Conservation (phyloP, 2,113 vertebrate genomes). For the Columba janthina region DNA sequence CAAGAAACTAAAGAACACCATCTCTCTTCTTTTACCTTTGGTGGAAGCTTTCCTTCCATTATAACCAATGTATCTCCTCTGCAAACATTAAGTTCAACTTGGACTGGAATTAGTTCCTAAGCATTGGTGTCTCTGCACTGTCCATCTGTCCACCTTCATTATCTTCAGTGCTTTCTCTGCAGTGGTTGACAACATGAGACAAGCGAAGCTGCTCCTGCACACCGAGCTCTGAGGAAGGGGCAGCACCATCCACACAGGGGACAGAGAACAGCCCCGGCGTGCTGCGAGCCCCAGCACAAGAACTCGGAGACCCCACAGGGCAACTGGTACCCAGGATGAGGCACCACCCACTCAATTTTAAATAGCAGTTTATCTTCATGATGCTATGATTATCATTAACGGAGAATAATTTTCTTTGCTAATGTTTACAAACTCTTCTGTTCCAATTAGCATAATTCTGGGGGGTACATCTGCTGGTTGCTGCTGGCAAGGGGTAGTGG, state of each 20-base stretch:
- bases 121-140: no score
- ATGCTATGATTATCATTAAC: background rate
- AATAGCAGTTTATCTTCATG: background rate
- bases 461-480: background rate
- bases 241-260: rapidly evolving
- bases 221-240: no score
- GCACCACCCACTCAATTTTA: background rate
- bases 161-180: background rate
- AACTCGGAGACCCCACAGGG: rapidly evolving
- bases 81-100: constrained; percentile 77
- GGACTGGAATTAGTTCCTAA: no score
- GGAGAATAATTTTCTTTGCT: background rate
- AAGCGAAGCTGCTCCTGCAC: constrained; percentile 39
- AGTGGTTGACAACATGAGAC: constrained; percentile 70
- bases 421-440: background rate
- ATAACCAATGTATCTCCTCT: constrained; percentile 89
- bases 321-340: no score
- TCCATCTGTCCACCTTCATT: background rate
- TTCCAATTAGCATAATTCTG: background rate
- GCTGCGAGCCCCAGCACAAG: rapidly evolving
- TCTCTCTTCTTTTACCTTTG: constrained; percentile 73
- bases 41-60: constrained; percentile 86
- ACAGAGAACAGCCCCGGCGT: rapidly evolving
- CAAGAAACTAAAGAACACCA: background rate
- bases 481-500: background rate